These are phyloP conservation scores for Octodon degus DNA, from an alignment of 2,113 vertebrate species.

Conservation along the genomic window DNA sequence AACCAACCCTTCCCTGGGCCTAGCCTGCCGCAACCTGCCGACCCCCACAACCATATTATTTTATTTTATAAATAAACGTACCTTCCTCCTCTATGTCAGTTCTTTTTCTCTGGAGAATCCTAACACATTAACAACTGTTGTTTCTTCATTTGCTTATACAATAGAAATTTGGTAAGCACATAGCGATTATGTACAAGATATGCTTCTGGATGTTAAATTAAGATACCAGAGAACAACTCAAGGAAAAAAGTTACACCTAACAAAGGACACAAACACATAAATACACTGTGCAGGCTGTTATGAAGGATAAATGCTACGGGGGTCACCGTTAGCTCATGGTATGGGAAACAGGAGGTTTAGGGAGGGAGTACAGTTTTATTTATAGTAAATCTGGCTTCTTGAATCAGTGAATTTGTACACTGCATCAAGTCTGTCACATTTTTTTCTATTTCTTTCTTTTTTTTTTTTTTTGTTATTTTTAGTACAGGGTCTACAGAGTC, in stretches of 20 bases:
- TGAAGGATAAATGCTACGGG: neutral
- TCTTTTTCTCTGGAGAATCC: neutral
- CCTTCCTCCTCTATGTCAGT: neutral
- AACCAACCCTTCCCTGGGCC: neutral
- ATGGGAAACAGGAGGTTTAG: neutral
- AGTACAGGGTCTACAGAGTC: neutral
- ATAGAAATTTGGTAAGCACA: neutral
- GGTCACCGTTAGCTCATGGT: neutral
- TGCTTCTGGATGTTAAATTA: constrained; percentile 17
- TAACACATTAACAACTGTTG: neutral
- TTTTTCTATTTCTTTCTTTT: neutral
- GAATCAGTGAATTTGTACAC: neutral
- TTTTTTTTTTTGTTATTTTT: too few relatives aligned
- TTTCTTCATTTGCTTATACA: neutral
- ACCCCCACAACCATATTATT: neutral
- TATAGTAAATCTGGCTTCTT: neutral
- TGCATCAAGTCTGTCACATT: neutral
- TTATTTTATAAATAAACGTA: neutral
- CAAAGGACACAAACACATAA: neutral
- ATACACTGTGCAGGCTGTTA: neutral
- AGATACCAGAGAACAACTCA: neutral
- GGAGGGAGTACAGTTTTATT: neutral
- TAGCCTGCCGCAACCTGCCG: neutral
- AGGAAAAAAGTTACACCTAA: neutral
- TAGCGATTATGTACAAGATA: neutral